These are phyloP conservation scores for Stenopsyche tienmushanensis DNA, from an alignment of 1,140 invertebrate species.

Conservation along the genomic window DNA sequence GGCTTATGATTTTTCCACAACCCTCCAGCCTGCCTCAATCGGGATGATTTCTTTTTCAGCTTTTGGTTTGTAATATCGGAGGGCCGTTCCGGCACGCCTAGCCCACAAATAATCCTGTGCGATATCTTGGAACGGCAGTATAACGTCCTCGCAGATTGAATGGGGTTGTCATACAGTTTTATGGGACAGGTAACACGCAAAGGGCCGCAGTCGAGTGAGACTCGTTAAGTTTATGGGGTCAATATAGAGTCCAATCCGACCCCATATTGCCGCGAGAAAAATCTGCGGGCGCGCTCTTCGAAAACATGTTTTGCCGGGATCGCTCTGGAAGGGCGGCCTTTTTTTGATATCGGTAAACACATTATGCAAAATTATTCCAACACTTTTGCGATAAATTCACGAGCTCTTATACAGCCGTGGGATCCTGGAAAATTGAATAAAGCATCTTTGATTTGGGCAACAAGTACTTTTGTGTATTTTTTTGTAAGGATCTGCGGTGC, in stretches of 20 bases:
- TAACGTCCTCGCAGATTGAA: conserved; percentile 14
- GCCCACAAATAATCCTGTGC: conserved; percentile 10
- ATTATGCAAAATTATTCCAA: too few relatives aligned
- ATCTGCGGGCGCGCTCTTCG: too few relatives aligned
- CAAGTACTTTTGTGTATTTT: too few relatives aligned
- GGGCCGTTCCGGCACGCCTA: neutral
- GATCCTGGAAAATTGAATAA: too few relatives aligned
- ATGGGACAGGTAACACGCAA: conserved; percentile 10
- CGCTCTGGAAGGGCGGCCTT: too few relatives aligned
- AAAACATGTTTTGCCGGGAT: too few relatives aligned
- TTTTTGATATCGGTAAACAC: too few relatives aligned
- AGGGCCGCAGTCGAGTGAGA: neutral
- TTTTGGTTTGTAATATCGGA: neutral
- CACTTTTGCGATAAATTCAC: too few relatives aligned
- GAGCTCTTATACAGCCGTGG: too few relatives aligned
- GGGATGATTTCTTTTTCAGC: conserved; percentile 14
- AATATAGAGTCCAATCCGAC: neutral
- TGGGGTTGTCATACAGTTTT: conserved; percentile 18
- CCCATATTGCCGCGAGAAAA: neutral
- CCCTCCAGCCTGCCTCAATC: neutral
- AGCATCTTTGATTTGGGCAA: too few relatives aligned
- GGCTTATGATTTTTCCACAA: neutral
- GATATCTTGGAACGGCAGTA: neutral
- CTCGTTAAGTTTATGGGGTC: conserved; percentile 17
- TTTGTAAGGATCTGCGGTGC: too few relatives aligned